Evolutionary conservation across 2,888 invertebrate species (phyloP).

Genomic region (Julus scanicus): DNA sequence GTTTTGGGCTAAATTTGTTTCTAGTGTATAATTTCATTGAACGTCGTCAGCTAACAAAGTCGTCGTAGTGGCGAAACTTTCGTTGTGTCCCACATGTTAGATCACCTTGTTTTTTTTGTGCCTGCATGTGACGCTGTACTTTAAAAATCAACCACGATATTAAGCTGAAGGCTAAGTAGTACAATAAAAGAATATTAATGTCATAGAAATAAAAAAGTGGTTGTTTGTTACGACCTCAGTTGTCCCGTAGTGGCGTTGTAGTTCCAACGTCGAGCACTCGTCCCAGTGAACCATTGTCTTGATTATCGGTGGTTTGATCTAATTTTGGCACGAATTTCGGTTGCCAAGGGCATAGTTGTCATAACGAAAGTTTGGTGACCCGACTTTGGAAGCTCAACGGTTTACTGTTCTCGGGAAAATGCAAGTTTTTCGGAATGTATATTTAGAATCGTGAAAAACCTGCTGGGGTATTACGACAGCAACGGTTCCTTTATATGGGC

Average conservation of each 20-base stretch:
- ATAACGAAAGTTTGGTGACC: constrained; percentile 49
- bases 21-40: background rate
- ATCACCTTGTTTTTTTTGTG: background rate
- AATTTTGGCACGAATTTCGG: constrained; percentile 18
- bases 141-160: background rate
- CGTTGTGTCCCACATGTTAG: background rate
- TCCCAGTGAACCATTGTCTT: constrained; percentile 2
- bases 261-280: background rate
- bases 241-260: background rate
- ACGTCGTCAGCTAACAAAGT: background rate
- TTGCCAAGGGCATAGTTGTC: constrained; percentile 43
- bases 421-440: background rate
- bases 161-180: background rate
- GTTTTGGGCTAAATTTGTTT: background rate
- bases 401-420: constrained; percentile 33
- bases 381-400: background rate
- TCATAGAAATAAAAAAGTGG: background rate
- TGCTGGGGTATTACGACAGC: background rate
- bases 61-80: background rate
- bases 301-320: background rate
- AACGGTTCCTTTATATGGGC: background rate
- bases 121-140: background rate
- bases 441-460: constrained; percentile 30
- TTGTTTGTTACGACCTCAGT: background rate
- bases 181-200: constrained; percentile 35